phyloP scores from a whole-genome alignment of 2,113 vertebrate genomes.

The Hydrochoerus hydrochaeris region DNA sequence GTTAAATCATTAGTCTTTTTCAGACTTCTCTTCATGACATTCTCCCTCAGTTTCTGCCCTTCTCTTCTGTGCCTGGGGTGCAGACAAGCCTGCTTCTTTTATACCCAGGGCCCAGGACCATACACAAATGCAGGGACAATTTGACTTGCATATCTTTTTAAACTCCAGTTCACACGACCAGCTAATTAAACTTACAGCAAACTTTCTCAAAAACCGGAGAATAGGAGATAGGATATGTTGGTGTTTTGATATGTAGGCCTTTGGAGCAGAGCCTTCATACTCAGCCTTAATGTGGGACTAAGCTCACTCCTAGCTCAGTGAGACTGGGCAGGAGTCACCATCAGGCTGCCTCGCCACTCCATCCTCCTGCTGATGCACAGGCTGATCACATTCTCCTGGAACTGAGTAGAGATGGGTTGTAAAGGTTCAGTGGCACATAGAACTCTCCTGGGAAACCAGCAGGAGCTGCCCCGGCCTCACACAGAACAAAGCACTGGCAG shows the following conservation, averaged over 20 bases:
- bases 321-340: no score
- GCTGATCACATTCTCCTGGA: not conserved
- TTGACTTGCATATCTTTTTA: not conserved
- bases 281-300: not conserved
- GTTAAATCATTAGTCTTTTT: not conserved
- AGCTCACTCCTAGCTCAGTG: not conserved
- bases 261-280: not conserved
- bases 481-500: not conserved
- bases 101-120: not conserved
- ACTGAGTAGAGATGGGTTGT: not conserved
- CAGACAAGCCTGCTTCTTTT: not conserved
- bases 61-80: not conserved
- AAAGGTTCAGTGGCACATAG: not conserved
- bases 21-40: not conserved
- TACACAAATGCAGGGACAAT: not conserved
- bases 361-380: not conserved
- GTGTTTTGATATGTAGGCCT: not conserved
- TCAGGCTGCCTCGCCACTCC: not conserved
- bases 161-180: not conserved
- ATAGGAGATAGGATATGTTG: not conserved
- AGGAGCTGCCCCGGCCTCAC: not conserved
- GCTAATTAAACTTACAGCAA: conserved; percentile 17
- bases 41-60: not conserved
- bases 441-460: not conserved
- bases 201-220: not conserved